Percentiles rank a stretch among this genome's conserved stretches.
phyloP scores from a whole-genome alignment of 2,888 invertebrate genomes.

The Calliopum simillimum region DNA sequence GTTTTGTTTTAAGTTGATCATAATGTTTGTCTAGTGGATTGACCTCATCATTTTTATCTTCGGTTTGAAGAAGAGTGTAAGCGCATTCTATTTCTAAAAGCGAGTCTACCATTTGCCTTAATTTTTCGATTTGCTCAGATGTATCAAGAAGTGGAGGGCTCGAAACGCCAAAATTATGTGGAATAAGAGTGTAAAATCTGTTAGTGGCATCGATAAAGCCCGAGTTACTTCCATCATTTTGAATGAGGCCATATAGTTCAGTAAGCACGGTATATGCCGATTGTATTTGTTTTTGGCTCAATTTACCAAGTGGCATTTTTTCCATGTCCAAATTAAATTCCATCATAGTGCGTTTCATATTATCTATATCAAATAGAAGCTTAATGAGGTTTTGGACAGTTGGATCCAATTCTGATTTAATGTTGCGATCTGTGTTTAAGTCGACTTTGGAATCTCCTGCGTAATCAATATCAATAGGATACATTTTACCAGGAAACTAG shows the following conservation, averaged over 20 bases:
- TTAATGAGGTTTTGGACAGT: constrained; percentile 86
- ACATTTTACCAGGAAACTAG: constrained; percentile 73
- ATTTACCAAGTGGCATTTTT: constrained; percentile 98
- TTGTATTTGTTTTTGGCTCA: constrained; percentile 90
- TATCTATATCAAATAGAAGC: constrained; percentile 89
- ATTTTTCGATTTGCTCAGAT: constrained; percentile 77
- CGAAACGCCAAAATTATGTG: constrained; percentile 91
- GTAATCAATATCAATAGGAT: constrained; percentile 91
- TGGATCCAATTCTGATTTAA: constrained; percentile 76
- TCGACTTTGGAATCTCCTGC: constrained; percentile 70
- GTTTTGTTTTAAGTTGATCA: constrained; percentile 84
- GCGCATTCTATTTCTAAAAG: constrained; percentile 96
- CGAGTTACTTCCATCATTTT: constrained; percentile 66
- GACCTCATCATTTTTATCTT: constrained; percentile 61
- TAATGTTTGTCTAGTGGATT: constrained; percentile 88
- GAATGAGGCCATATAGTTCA: constrained; percentile 74
- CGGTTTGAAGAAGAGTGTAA: constrained; percentile 82
- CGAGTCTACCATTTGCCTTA: constrained; percentile 89
- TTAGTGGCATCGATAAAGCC: constrained; percentile 89
- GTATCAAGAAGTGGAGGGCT: constrained; percentile 86
- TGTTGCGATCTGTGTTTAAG: constrained; percentile 64
- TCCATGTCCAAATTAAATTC: constrained; percentile 97
- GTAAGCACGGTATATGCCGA: constrained; percentile 85
- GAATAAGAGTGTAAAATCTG: constrained; percentile 94
- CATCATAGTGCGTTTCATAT: constrained; percentile 92